Conservation (phyloP, 1,140 invertebrate species). For the Drosophila orena region DNA sequence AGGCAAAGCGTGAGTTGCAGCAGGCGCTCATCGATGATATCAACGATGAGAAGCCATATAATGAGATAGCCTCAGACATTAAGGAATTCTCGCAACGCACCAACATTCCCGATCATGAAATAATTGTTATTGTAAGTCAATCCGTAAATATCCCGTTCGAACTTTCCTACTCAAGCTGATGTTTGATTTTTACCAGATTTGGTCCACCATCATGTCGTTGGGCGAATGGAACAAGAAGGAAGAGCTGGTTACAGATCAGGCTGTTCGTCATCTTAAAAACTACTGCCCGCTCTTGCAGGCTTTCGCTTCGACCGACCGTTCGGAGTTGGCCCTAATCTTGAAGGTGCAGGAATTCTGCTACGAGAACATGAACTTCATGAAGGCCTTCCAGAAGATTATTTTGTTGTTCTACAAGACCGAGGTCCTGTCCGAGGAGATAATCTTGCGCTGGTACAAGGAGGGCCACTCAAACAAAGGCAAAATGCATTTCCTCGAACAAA, state of each 20-base stretch:
- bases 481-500: slow-evolving; percentile 98
- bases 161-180: background rate
- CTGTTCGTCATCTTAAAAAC: slow-evolving; percentile 94
- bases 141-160: background rate
- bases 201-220: slow-evolving; percentile 96
- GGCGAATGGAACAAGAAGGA: slow-evolving; percentile 99
- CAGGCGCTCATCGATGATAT: slow-evolving; percentile 92
- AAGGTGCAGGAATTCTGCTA: slow-evolving; percentile 99
- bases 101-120: slow-evolving; percentile 94
- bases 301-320: slow-evolving; percentile 92
- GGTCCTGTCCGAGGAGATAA: slow-evolving; percentile 95
- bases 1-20: slow-evolving; percentile 93
- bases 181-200: slow-evolving; percentile 87
- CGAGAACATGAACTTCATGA: slow-evolving; percentile 99
- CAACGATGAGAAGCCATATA: slow-evolving; percentile 91
- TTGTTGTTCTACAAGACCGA: slow-evolving; percentile 97
- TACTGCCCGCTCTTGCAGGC: slow-evolving; percentile 94
- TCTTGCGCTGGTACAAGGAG: slow-evolving; percentile 97
- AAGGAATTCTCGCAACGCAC: slow-evolving; percentile 93
- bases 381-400: slow-evolving; percentile 98
- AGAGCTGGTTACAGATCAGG: slow-evolving; percentile 97
- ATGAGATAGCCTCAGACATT: slow-evolving; percentile 93
- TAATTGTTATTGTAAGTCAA: slow-evolving; percentile 90
- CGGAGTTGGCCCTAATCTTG: slow-evolving; percentile 94
- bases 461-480: slow-evolving; percentile 97